phyloP scores from a whole-genome alignment of 2,113 vertebrate genomes.

The Tretioscincus oriximinensis region DNA sequence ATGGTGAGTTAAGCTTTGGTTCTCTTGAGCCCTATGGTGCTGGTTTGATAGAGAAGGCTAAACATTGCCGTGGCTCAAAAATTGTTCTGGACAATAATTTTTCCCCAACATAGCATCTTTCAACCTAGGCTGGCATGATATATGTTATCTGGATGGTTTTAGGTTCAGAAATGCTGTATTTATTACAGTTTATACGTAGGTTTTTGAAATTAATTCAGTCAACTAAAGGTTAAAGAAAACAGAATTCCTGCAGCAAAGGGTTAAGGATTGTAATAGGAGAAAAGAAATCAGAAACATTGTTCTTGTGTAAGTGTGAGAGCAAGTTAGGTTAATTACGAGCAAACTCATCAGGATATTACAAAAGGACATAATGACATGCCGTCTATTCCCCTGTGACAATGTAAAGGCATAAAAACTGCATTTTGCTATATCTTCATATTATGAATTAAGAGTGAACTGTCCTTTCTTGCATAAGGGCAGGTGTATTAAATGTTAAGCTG shows the following conservation, averaged over 20 bases:
- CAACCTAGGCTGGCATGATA: background rate
- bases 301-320: background rate
- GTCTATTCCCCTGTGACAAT: background rate
- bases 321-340: conserved; percentile 12
- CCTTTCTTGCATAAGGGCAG: background rate
- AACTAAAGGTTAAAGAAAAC: background rate
- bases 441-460: conserved; percentile 8
- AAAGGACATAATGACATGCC: conserved; percentile 11
- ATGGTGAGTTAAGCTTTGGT: too few relatives aligned
- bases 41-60: too few relatives aligned
- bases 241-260: background rate
- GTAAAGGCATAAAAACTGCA: background rate
- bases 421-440: background rate
- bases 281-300: background rate
- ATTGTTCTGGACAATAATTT: too few relatives aligned
- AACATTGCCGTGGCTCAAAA: too few relatives aligned
- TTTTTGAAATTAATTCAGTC: background rate
- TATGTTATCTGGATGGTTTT: too few relatives aligned
- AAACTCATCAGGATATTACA: conserved; percentile 18
- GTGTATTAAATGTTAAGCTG: conserved; percentile 5
- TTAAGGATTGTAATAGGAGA: background rate
- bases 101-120: background rate
- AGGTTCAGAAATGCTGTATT: background rate
- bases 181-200: too few relatives aligned
- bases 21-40: too few relatives aligned